Conservation (phyloP, 1,140 invertebrate species). For the Drosophila aff. region DNA sequence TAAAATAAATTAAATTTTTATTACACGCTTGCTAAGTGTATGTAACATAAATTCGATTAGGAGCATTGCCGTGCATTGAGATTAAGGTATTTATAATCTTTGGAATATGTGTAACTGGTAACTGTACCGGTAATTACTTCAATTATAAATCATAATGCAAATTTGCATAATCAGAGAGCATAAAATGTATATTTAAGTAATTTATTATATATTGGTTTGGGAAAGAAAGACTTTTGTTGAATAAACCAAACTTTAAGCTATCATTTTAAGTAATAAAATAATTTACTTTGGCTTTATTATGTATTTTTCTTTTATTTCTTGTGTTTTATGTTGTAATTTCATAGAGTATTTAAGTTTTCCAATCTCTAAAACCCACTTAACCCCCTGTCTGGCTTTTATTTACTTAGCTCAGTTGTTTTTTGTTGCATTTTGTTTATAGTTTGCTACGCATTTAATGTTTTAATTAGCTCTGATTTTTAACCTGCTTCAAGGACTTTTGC, state of each 20-base stretch:
- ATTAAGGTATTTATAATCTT: constrained; percentile 28
- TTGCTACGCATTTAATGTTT: constrained; percentile 81
- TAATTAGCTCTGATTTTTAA: constrained; percentile 69
- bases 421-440: constrained; percentile 31
- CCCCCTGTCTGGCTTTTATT: constrained; percentile 30
- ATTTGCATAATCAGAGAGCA: background rate
- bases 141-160: background rate
- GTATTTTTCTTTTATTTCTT: too few relatives aligned
- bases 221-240: background rate
- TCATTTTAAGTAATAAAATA: background rate
- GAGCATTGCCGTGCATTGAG: background rate
- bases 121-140: constrained; percentile 12
- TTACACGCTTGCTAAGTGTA: constrained; percentile 44
- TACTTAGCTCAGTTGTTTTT: constrained; percentile 20
- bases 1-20: constrained; percentile 47
- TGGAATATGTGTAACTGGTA: background rate
- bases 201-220: background rate
- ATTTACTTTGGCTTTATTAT: background rate
- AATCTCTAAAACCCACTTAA: background rate
- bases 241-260: background rate
- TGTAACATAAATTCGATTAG: constrained; percentile 44
- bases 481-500: constrained; percentile 61
- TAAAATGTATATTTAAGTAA: background rate
- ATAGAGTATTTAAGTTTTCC: constrained; percentile 17
- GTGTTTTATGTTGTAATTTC: background rate